Base-by-base conservation (phyloP, 2,113 vertebrate species). In the Ammospiza caudacuta region DNA sequence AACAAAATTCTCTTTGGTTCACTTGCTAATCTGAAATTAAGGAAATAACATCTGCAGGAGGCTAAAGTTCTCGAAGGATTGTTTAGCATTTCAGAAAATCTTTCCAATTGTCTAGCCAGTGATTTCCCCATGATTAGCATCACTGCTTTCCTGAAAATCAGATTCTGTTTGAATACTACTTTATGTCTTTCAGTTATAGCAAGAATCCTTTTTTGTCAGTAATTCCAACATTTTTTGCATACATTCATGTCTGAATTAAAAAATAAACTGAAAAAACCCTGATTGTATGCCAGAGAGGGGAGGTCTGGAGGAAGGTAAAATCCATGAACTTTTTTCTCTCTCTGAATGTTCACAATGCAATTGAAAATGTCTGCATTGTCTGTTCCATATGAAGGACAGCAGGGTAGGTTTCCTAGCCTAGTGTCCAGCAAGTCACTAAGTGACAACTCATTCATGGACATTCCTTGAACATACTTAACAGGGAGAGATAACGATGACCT, bases 1-100 rank as follows among this genome's bases (percentile, higher is more conserved):
- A 86, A 79, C 11, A 87, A 81, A 94, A 89, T 90, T 94, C 83
- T 77, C 63, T 90, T 92, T 7, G 10, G 41, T 74, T 84, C 57
- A 55, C 28, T 95, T 12, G 11, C 67, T 66, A 83, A 54, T 39
- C 62, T 85, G 58, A 85, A 89, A 79, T 0, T 1, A 94, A 87
- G 58, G 37, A 85, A 94, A 87, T 62, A 76, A 24, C 83, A 67
- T 51, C 28, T 73, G 28, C 46, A 85, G 74, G 51, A 92, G 29
- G 33, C 39, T 90, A 13, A 84, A 89, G 59, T 79, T 76, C 22
- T 92, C 66, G 54, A 87, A 95, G 28, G 49, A 37, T 28, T 54
- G 25, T 68, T 89, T 51, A 66, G 37, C 7, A 85, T 76, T 94
- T 69, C 62, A 54, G 63, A 79, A 84, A 79, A 62, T 58, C 37